phyloP scores from a whole-genome alignment of 2,113 vertebrate genomes.

The Neomonachus schauinslandi region DNA sequence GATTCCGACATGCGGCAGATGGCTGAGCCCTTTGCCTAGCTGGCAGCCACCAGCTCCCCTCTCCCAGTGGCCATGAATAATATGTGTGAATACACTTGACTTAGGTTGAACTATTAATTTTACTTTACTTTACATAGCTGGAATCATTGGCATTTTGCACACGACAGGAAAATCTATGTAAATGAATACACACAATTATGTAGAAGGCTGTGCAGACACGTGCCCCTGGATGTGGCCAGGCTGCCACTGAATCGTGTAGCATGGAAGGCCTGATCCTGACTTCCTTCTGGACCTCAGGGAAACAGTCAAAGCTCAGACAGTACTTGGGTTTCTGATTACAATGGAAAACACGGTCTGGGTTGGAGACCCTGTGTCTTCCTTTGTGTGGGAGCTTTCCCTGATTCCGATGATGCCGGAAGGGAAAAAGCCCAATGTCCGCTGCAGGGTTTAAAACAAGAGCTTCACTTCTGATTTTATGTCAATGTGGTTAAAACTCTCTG shows the following conservation, averaged over 20 bases:
- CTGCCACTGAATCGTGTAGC: neutral
- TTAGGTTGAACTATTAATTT: neutral
- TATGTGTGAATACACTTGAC: neutral
- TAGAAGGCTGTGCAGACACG: neutral
- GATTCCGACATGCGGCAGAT: neutral
- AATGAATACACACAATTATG: neutral
- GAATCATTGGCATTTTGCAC: constrained; percentile 24
- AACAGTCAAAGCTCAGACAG: neutral
- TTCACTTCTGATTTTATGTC: neutral
- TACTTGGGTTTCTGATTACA: neutral
- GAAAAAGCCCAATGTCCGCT: neutral
- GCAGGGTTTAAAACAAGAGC: neutral
- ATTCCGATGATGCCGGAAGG: neutral
- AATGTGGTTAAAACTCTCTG: neutral
- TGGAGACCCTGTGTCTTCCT: rapidly evolving
- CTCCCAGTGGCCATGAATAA: neutral
- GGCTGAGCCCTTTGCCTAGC: neutral
- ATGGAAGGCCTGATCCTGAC: neutral
- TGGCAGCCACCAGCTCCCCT: neutral
- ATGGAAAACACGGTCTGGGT: neutral
- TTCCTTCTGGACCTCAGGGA: neutral
- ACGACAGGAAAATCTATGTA: neutral
- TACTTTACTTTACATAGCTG: neutral
- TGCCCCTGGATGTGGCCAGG: neutral
- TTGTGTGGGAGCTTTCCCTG: neutral